Percentiles rank a stretch among this genome's conserved stretches.
phyloP scores from a whole-genome alignment of 1,140 invertebrate genomes.

The Nomia melanderi region DNA sequence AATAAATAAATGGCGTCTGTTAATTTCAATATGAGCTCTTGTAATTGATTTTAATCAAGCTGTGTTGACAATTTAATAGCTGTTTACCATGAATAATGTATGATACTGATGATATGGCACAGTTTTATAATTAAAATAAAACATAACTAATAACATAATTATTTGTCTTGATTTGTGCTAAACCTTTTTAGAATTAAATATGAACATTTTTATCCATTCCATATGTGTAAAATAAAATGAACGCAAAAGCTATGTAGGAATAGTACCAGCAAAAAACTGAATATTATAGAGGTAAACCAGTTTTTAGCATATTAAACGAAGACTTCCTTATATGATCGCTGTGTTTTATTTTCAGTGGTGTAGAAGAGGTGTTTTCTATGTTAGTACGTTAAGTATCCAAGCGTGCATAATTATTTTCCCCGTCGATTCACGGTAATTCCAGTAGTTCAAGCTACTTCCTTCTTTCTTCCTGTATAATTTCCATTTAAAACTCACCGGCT shows the following conservation, averaged over 20 bases:
- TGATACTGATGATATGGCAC: too few relatives aligned
- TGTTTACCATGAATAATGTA: too few relatives aligned
- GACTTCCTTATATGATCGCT: neutral
- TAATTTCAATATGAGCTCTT: too few relatives aligned
- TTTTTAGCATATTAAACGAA: neutral
- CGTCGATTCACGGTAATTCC: conserved; percentile 6
- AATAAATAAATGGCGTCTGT: too few relatives aligned
- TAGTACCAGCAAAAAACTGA: neutral
- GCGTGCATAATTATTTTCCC: neutral
- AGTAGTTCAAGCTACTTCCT: conserved; percentile 1
- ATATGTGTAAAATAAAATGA: neutral
- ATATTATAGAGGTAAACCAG: neutral
- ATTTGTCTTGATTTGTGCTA: too few relatives aligned
- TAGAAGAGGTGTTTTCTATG: neutral
- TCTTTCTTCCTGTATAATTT: conserved; percentile 6
- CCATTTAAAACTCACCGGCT: neutral
- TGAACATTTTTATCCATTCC: too few relatives aligned
- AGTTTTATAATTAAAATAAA: too few relatives aligned
- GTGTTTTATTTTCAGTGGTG: neutral
- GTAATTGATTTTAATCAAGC: too few relatives aligned
- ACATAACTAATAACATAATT: too few relatives aligned
- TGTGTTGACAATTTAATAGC: too few relatives aligned
- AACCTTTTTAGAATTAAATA: too few relatives aligned
- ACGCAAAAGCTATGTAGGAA: neutral
- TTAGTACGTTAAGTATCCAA: neutral